phyloP scores from a whole-genome alignment of 2,888 invertebrate species.

The Papilio elwesi region DNA sequence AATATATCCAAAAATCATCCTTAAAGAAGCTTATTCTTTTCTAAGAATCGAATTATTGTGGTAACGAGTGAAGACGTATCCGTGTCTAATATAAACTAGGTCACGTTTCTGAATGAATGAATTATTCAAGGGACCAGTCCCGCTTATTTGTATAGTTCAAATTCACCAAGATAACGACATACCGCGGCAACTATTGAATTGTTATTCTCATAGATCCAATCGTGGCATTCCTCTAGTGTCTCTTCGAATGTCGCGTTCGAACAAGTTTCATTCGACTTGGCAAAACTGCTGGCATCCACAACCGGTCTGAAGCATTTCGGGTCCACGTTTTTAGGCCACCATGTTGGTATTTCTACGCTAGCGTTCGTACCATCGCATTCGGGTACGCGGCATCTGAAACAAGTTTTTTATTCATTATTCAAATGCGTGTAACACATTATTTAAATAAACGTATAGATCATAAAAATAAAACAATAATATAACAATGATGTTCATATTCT shows the following conservation, averaged over 20 bases:
- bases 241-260: constrained; percentile 57
- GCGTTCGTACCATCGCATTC: constrained; percentile 61
- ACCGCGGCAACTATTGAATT: constrained; percentile 70
- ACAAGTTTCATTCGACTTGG: constrained; percentile 57
- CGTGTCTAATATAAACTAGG: background rate
- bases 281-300: constrained; percentile 50
- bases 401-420: background rate
- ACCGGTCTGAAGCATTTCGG: constrained; percentile 62
- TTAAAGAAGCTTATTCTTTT: background rate
- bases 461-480: background rate
- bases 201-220: constrained; percentile 69
- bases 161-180: constrained; percentile 42
- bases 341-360: constrained; percentile 54
- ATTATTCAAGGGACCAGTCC: background rate
- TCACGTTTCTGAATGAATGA: background rate
- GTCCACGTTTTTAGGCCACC: constrained; percentile 67
- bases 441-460: too few species aligned
- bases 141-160: background rate
- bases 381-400: constrained; percentile 65
- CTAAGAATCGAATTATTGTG: background rate
- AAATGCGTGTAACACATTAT: too few species aligned
- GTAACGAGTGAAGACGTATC: background rate
- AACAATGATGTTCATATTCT: background rate
- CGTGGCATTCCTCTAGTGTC: constrained; percentile 60
- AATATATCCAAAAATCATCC: background rate